Conservation (phyloP, 2,797 vertebrate species). For the Melanotaenia pygmaea region DNA sequence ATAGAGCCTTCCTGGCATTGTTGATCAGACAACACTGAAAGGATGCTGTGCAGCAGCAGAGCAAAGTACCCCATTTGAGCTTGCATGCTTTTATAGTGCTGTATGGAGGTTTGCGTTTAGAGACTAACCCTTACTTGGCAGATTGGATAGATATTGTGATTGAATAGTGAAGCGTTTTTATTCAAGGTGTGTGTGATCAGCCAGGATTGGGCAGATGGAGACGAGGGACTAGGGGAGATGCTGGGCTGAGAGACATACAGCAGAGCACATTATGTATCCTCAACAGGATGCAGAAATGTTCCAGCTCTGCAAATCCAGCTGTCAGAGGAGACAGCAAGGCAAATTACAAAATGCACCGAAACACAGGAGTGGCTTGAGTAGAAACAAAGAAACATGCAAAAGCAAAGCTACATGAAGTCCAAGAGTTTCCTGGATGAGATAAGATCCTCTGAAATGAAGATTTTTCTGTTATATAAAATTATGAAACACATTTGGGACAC, state of each 20-base stretch:
- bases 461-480: neutral
- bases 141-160: slow-evolving; percentile 23
- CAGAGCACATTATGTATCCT: slow-evolving; percentile 27
- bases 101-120: slow-evolving; percentile 3
- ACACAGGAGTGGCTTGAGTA: neutral
- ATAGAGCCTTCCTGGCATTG: neutral
- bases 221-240: neutral
- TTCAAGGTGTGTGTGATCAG: slow-evolving; percentile 34
- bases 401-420: neutral
- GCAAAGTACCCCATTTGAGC: neutral
- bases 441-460: neutral
- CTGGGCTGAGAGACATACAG: slow-evolving; percentile 24
- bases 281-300: slow-evolving; percentile 31
- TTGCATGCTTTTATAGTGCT: slow-evolving; percentile 4
- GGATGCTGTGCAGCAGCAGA: slow-evolving; percentile 32
- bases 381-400: neutral
- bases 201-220: slow-evolving; percentile 58
- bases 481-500: neutral
- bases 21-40: neutral
- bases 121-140: neutral
- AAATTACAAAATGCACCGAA: slow-evolving; percentile 16
- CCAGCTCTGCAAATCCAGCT: slow-evolving; percentile 11
- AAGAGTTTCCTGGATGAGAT: no score
- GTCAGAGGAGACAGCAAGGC: slow-evolving; percentile 14
- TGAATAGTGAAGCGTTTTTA: slow-evolving; percentile 34